A percentile compares a stretch with the other conserved stretches of the same genome.
phyloP scores from a whole-genome alignment of 2,113 vertebrate genomes.

The Scomber colias region DNA sequence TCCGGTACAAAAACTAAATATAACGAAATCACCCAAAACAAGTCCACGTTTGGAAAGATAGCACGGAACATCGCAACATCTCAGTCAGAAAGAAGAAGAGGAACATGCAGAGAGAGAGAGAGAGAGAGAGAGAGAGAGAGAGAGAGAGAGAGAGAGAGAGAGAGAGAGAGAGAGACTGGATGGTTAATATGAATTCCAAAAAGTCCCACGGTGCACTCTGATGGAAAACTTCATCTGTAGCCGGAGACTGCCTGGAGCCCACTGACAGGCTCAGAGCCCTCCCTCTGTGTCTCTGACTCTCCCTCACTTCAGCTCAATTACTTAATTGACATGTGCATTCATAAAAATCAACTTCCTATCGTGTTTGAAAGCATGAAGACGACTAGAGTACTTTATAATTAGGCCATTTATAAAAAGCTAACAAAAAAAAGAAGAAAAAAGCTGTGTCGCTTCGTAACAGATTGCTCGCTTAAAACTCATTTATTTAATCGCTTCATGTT shows the following conservation, averaged over 20 bases:
- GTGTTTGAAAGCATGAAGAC: neutral
- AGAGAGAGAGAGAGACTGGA: conserved; percentile 12
- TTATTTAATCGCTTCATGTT: neutral
- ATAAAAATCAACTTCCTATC: neutral
- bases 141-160: conserved; percentile 14
- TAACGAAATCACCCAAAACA: conserved; percentile 73
- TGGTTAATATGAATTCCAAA: conserved; percentile 25
- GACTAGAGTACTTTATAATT: neutral
- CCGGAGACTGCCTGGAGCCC: conserved; percentile 28
- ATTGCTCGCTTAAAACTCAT: neutral
- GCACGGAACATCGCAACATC: conserved; percentile 85
- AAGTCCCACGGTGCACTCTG: conserved; percentile 35
- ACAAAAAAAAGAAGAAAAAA: too few relatives aligned
- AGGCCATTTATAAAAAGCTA: too few relatives aligned
- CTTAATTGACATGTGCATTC: conserved; percentile 34
- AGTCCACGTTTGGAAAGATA: conserved; percentile 71
- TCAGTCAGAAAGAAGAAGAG: conserved; percentile 63
- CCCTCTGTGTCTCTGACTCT: conserved; percentile 14
- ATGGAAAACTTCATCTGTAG: conserved; percentile 64
- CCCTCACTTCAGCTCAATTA: conserved; percentile 26
- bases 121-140: conserved; percentile 5
- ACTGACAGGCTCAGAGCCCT: conserved; percentile 9
- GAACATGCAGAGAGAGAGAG: too few relatives aligned
- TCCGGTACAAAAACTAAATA: conserved; percentile 63
- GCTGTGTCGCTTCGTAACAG: too few relatives aligned